Evolutionary conservation across 1,140 invertebrate genomes (phyloP).

Genomic region (Drosophila ironensis): DNA sequence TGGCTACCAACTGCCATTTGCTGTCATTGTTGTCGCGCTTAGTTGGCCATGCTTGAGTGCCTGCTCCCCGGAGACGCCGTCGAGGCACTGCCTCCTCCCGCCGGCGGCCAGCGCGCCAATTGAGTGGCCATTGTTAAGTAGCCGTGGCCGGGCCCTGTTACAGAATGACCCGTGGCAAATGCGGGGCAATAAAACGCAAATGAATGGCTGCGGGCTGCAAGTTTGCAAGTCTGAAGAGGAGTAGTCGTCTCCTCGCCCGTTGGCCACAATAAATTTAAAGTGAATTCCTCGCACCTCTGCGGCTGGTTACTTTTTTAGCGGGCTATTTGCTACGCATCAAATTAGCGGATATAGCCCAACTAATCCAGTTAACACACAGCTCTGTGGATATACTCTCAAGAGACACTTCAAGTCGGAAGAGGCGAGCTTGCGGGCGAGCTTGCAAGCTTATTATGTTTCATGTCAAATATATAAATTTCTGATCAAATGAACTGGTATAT

Average conservation of each 20-base stretch:
- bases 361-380: slow-evolving; percentile 76
- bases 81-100: not conserved
- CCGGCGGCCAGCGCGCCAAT: slow-evolving; percentile 46
- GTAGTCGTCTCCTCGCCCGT: not conserved
- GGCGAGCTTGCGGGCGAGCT: no score
- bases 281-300: slow-evolving; percentile 68
- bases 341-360: slow-evolving; percentile 60
- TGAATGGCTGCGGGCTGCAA: slow-evolving; percentile 51
- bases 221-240: slow-evolving; percentile 8
- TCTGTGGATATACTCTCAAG: no score
- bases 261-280: slow-evolving; percentile 36
- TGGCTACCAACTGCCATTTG: slow-evolving; percentile 20
- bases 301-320: slow-evolving; percentile 66
- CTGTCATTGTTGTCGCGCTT: slow-evolving; percentile 72
- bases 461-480: no score
- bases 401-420: no score
- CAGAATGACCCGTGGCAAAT: slow-evolving; percentile 79
- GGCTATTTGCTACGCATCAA: slow-evolving; percentile 61
- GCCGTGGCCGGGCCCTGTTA: slow-evolving; percentile 58
- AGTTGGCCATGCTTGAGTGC: slow-evolving; percentile 68
- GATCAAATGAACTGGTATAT: no score
- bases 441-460: no score
- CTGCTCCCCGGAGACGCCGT: not conserved
- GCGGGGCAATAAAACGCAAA: slow-evolving; percentile 76
- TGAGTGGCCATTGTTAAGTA: slow-evolving; percentile 69